Conservation (phyloP, 2,888 invertebrate species). For the Polydrusus cervinus region DNA sequence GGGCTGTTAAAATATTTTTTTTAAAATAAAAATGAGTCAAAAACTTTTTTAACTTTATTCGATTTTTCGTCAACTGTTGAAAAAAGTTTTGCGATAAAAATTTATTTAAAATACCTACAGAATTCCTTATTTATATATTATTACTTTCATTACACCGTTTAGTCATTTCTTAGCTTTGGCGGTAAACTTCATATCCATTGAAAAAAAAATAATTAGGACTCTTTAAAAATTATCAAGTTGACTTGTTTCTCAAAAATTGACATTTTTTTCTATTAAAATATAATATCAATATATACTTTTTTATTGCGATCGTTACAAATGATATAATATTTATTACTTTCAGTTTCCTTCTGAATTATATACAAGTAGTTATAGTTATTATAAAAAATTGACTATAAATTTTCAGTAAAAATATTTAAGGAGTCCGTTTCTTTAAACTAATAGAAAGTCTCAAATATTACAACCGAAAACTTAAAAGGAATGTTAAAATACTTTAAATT, state of each 20-base stretch:
- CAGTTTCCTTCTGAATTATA: slow-evolving; percentile 20
- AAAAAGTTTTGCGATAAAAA: too few relatives aligned
- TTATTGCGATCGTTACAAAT: slow-evolving; percentile 65
- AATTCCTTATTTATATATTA: neutral
- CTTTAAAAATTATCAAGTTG: neutral
- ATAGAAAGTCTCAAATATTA: slow-evolving; percentile 6
- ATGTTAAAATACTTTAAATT: slow-evolving; percentile 27
- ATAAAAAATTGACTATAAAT: slow-evolving; percentile 20
- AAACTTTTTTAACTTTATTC: too few relatives aligned
- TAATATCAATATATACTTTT: slow-evolving; percentile 52
- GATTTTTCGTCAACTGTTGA: too few relatives aligned
- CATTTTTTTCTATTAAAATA: slow-evolving; percentile 12
- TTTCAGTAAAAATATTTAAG: slow-evolving; percentile 60
- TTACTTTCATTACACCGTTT: neutral
- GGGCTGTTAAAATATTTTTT: neutral
- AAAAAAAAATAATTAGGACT: neutral
- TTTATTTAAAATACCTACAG: neutral
- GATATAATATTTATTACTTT: slow-evolving; percentile 60
- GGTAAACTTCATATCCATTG: neutral
- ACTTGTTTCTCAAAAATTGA: slow-evolving; percentile 8
- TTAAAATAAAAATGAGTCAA: neutral
- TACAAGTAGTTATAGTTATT: slow-evolving; percentile 38
- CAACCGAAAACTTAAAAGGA: slow-evolving; percentile 14
- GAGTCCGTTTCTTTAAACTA: slow-evolving; percentile 61
- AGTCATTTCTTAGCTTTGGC: neutral